These are phyloP conservation scores for Littorina saxatilis DNA, from an alignment of 1,140 invertebrate genomes.

Conservation along the genomic window DNA sequence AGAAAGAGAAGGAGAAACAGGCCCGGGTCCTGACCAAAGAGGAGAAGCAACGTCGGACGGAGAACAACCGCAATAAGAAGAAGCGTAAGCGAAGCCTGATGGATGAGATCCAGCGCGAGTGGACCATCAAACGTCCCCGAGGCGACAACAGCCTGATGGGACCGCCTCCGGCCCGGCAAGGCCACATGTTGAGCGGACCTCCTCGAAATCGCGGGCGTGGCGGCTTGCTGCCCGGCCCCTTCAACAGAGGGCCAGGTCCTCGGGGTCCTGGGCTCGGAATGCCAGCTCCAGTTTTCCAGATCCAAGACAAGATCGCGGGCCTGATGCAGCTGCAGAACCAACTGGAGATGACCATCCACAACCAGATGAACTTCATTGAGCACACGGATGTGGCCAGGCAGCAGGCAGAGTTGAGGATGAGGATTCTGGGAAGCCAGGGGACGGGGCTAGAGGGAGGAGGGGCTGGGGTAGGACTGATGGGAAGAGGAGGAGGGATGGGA, in stretches of 20 bases:
- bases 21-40: background rate
- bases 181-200: background rate
- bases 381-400: conserved; percentile 4
- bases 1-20: background rate
- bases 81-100: conserved; percentile 26
- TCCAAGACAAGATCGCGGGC: conserved; percentile 21
- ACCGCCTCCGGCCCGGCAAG: background rate
- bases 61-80: conserved; percentile 19
- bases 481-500: background rate
- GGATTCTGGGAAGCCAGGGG: background rate
- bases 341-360: conserved; percentile 30
- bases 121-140: background rate
- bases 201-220: background rate
- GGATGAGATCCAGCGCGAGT: conserved; percentile 18
- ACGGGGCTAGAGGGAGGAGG: background rate
- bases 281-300: background rate
- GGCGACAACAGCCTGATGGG: background rate
- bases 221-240: background rate
- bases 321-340: conserved; percentile 33
- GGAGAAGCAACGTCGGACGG: background rate
- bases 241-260: background rate
- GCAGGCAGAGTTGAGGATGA: background rate
- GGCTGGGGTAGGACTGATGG: background rate
- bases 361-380: conserved; percentile 24
- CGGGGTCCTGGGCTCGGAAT: background rate